Evolutionary conservation across 2,113 vertebrate genomes (phyloP).

Genomic region (Platanista minor): DNA sequence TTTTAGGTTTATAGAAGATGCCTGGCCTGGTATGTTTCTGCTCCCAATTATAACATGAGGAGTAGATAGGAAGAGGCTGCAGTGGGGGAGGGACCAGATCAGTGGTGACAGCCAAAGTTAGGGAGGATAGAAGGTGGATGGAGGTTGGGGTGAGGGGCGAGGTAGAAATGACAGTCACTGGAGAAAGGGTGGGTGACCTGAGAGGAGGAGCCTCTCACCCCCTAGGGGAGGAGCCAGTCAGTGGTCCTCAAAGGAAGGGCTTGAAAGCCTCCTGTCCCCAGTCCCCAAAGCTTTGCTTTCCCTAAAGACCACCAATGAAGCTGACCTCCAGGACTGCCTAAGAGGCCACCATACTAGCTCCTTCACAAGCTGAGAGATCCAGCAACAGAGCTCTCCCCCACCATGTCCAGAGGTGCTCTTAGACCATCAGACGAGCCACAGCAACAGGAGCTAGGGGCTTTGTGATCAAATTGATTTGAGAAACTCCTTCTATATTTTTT

Average conservation of each 20-base stretch:
- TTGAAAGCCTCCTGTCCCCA: background rate
- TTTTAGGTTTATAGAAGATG: background rate
- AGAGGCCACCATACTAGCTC: background rate
- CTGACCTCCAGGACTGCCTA: background rate
- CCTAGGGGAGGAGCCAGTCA: background rate
- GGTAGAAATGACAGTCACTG: background rate
- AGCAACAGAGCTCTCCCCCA: background rate
- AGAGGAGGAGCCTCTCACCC: background rate
- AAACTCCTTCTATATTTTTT: background rate
- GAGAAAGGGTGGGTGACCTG: background rate
- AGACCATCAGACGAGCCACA: background rate
- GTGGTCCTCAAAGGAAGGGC: background rate
- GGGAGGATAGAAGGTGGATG: background rate
- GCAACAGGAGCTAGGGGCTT: background rate
- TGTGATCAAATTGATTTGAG: background rate
- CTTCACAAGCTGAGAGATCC: background rate
- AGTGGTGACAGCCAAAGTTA: background rate
- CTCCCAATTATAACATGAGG: background rate
- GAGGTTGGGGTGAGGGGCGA: background rate
- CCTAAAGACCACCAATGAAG: background rate
- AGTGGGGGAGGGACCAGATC: background rate
- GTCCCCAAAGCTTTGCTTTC: background rate
- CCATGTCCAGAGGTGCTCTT: background rate
- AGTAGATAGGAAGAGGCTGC: background rate
- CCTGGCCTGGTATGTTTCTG: background rate